phyloP scores from a whole-genome alignment of 2,888 invertebrate species.

The Creontiades dilutus region DNA sequence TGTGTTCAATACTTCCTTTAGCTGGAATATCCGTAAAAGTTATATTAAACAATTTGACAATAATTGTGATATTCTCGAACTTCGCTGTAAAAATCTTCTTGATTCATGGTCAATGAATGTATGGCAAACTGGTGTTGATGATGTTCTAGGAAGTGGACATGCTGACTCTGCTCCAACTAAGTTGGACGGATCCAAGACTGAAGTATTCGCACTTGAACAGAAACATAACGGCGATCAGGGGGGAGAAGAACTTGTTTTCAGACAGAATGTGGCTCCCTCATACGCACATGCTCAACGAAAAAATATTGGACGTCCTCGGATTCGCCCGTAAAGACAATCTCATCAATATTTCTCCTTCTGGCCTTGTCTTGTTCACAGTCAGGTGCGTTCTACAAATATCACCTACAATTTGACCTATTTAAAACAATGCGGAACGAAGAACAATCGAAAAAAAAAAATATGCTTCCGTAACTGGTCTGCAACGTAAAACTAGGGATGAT shows the following conservation, averaged over 20 bases:
- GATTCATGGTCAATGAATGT: no score
- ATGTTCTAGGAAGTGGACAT: constrained; percentile 78
- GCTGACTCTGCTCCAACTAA: constrained; percentile 88
- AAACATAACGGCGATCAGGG: constrained; percentile 82
- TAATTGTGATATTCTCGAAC: no score
- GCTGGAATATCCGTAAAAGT: no score
- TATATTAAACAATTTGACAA: no score
- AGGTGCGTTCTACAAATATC: constrained; percentile 77
- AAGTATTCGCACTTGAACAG: constrained; percentile 85
- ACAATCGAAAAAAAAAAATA: not conserved
- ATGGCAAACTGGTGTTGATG: not conserved
- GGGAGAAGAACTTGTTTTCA: constrained; percentile 81
- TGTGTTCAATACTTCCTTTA: no score
- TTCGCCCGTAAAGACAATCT: constrained; percentile 84
- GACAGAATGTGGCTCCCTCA: constrained; percentile 91
- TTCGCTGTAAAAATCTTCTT: no score
- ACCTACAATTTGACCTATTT: not conserved
- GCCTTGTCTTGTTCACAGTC: constrained; percentile 88
- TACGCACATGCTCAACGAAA: constrained; percentile 88
- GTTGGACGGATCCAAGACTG: constrained; percentile 88
- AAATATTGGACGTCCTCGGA: constrained; percentile 86
- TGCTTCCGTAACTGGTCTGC: not conserved
- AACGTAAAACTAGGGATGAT: no score
- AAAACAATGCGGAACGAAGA: not conserved
- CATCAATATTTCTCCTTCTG: constrained; percentile 88